A percentile compares a stretch with the other conserved stretches of the same genome.
phyloP scores from a whole-genome alignment of 2,888 invertebrate species.

The Chrysotoxum bicinctum region DNA sequence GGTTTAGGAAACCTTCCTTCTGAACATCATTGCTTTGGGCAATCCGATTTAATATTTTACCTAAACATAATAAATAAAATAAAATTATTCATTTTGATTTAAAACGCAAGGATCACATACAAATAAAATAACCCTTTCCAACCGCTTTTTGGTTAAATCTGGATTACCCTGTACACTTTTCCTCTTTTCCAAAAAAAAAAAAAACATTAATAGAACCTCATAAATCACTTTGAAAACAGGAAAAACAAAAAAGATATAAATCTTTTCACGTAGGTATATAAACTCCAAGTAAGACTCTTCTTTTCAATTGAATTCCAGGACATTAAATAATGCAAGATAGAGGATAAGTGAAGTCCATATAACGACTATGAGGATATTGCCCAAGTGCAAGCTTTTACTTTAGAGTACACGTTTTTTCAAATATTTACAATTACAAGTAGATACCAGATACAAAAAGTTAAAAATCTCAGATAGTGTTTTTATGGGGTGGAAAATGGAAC shows the following conservation, averaged over 20 bases:
- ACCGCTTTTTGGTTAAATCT: no score
- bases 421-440: background rate
- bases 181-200: background rate
- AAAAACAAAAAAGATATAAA: background rate
- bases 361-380: background rate
- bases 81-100: no score
- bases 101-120: no score
- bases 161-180: background rate
- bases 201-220: background rate
- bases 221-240: constrained; percentile 7
- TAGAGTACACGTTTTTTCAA: background rate
- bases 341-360: background rate
- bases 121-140: no score
- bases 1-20: no score
- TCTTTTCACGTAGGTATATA: background rate
- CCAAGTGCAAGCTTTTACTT: constrained; percentile 3
- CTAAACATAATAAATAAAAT: no score
- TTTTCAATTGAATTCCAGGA: constrained; percentile 5
- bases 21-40: no score
- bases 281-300: background rate
- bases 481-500: background rate
- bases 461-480: background rate
- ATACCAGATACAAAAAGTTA: background rate
- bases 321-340: background rate
- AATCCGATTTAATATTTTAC: no score